These are phyloP conservation scores for Ptilorrhoa leucosticta DNA, from an alignment of 2,113 vertebrate species.

Conservation along the genomic window DNA sequence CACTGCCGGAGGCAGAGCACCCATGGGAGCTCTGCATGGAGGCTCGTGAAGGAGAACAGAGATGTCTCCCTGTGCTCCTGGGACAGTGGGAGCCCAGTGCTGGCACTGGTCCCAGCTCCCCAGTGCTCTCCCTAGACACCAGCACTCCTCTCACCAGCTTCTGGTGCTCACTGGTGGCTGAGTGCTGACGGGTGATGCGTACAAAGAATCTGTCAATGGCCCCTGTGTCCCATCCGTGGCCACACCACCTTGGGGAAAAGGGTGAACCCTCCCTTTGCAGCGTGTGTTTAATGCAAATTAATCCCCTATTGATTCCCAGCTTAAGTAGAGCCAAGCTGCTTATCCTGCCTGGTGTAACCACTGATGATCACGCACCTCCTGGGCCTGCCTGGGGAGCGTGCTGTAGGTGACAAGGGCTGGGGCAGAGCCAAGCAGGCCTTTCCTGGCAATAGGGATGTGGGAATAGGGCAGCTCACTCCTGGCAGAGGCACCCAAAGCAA, in stretches of 20 bases:
- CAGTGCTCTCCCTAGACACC: background rate
- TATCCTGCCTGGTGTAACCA: background rate
- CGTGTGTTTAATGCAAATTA: background rate
- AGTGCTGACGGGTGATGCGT: background rate
- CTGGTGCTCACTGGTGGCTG: background rate
- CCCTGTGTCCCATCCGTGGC: fast-evolving
- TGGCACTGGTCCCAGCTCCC: fast-evolving
- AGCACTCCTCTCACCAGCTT: background rate
- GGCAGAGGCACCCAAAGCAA: background rate
- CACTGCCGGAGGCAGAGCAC: background rate
- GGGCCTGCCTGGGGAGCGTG: fast-evolving
- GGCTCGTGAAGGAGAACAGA: background rate
- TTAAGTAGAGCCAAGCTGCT: conserved; percentile 21
- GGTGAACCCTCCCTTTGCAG: background rate
- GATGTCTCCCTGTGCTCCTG: background rate
- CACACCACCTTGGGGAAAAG: background rate
- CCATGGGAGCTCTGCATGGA: background rate
- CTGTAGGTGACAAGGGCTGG: background rate
- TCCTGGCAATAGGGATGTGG: background rate
- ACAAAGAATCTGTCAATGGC: background rate
- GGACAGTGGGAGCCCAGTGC: background rate
- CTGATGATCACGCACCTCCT: background rate
- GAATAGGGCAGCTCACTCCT: fast-evolving
- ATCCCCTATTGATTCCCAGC: background rate
- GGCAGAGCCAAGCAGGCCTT: background rate